Conservation (phyloP, 2,113 vertebrate genomes). For the Accipiter virgatus region DNA sequence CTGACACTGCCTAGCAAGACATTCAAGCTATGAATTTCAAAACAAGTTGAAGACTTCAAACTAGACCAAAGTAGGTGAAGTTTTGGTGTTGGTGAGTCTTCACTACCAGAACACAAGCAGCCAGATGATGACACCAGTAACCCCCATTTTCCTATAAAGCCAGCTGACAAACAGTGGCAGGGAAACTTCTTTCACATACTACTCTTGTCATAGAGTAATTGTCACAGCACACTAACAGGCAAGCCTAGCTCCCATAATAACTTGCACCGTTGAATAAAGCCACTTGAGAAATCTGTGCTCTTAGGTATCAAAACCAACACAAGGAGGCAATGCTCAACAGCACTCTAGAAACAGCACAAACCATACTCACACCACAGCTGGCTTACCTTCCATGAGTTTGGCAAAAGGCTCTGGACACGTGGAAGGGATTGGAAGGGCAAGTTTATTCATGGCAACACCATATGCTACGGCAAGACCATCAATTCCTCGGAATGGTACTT, state of each 20-base stretch:
- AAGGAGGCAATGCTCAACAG: not conserved
- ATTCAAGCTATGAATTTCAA: not conserved
- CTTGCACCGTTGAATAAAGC: not conserved
- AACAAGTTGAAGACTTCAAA: not conserved
- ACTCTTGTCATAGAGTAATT: not conserved
- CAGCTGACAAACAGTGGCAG: not conserved
- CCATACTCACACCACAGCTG: not conserved
- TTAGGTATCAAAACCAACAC: not conserved
- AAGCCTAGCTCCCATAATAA: not conserved
- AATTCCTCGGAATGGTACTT: slow-evolving; percentile 94
- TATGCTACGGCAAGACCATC: slow-evolving; percentile 94
- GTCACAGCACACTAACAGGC: not conserved
- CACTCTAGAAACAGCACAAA: not conserved
- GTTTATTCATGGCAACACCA: slow-evolving; percentile 97
- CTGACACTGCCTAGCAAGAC: not conserved
- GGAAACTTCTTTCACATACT: not conserved
- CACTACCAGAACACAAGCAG: not conserved
- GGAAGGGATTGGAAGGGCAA: slow-evolving; percentile 94
- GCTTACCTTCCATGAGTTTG: slow-evolving; percentile 93
- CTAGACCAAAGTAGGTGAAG: not conserved
- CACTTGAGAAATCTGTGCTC: not conserved
- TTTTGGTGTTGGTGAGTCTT: not conserved
- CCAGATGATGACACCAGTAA: not conserved
- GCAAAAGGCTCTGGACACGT: slow-evolving; percentile 94
- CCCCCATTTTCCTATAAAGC: not conserved